Evolutionary conservation across 2,797 vertebrate genomes (phyloP).

Genomic region (Scolopax bukidnonensis): DNA sequence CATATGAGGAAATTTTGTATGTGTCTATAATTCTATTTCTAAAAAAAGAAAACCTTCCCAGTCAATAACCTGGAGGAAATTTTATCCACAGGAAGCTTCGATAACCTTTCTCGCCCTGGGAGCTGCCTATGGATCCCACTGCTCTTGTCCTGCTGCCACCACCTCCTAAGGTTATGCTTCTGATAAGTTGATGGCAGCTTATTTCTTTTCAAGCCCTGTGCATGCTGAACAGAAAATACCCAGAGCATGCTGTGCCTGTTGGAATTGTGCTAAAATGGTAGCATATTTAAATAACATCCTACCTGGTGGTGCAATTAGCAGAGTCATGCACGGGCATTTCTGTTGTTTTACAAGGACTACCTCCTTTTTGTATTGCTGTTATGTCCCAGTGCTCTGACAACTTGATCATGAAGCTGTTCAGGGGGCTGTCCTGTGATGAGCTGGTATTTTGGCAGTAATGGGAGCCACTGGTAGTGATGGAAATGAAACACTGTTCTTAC

Average conservation of each 20-base stretch:
- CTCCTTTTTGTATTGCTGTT: neutral
- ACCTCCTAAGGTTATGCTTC: neutral
- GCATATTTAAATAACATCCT: neutral
- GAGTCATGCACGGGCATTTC: neutral
- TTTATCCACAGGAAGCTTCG: neutral
- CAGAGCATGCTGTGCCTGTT: neutral
- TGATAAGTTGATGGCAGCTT: neutral
- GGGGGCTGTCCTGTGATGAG: neutral
- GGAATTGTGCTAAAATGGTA: neutral
- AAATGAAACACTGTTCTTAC: neutral
- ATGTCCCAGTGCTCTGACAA: neutral
- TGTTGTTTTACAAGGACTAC: neutral
- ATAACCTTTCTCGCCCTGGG: neutral
- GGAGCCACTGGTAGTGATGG: neutral
- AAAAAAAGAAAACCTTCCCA: neutral
- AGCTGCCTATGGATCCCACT: neutral
- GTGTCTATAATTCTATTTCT: neutral
- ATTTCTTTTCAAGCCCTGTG: neutral
- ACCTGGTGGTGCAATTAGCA: neutral
- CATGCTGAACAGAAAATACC: neutral
- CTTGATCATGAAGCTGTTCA: neutral
- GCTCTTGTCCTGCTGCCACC: neutral
- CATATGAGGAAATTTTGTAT: neutral
- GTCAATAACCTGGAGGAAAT: neutral
- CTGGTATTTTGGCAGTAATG: neutral